Evolutionary conservation across 1,140 invertebrate species (phyloP), one percentile per base, ranked within the genome.

Genomic region (Bradynema listronoti): DNA sequence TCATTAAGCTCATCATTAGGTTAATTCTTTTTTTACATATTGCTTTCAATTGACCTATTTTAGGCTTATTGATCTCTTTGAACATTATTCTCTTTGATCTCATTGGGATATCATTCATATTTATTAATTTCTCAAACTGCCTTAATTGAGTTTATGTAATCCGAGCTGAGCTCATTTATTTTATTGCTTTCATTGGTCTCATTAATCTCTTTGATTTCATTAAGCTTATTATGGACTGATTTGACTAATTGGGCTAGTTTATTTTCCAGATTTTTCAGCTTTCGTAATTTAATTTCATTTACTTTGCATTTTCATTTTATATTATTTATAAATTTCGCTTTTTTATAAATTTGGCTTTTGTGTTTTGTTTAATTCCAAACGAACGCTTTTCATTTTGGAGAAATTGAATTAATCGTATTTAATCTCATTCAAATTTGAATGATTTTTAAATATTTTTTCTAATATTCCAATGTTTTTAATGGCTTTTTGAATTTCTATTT

Each of bases 191-290:
- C 30, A 27, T 46, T 14, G 11, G 25, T 16, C n/a, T 0, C 30
- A 11, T 45, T 45, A 1, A 9, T 16, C 27, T 5, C 14, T 46
- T 46, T 46, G 7, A 25, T 46, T 16, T n/a, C 43, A 9, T 46
- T 46, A 27, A 22, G 22, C 43, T 46, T 14, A 46, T 46, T 46
- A 27, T 46, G 24, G 43, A 24, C 43, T 46, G 43, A 46, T 46
- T 46, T n/a, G n/a, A n/a, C n/a, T n/a, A n/a, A n/a, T n/a, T n/a
- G n/a, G n/a, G n/a, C n/a, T n/a, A n/a, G n/a, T n/a, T n/a, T n/a
- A n/a, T n/a, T n/a, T n/a, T n/a, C n/a, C n/a, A n/a, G n/a, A n/a
- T n/a, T n/a, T n/a, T n/a, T n/a, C n/a, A 29, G 43, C 43, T 29
- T 46, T 22, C 43, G 43, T 27, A 22, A 22, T 43, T 11, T 43